Conservation (phyloP, 2,888 invertebrate genomes). For the Tinea semifulvella region DNA sequence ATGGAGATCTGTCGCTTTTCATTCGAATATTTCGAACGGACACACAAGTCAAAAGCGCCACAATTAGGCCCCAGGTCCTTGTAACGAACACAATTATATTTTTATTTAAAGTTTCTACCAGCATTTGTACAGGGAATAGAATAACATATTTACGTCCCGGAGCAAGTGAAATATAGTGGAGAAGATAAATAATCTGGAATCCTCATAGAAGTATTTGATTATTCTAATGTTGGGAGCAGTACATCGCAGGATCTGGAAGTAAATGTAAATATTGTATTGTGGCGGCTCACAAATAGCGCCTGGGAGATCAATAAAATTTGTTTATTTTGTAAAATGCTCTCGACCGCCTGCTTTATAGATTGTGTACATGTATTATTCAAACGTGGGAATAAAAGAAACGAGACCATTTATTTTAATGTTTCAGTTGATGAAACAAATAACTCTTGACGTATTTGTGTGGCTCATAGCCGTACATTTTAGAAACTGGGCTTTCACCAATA, state of each 20-base stretch:
- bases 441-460: conserved; percentile 25
- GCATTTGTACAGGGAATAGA: too few species aligned
- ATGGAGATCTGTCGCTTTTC: too few species aligned
- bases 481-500: too few species aligned
- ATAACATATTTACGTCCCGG: too few species aligned
- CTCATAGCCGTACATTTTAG: neutral
- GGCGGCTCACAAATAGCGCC: conserved; percentile 56
- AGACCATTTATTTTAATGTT: conserved; percentile 57
- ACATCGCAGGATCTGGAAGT: conserved; percentile 55
- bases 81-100: too few species aligned
- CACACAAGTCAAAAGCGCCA: too few species aligned
- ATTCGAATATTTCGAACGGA: too few species aligned
- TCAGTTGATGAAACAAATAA: conserved; percentile 46
- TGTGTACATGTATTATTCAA: conserved; percentile 63
- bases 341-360: conserved; percentile 60
- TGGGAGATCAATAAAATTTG: conserved; percentile 66
- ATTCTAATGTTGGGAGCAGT: conserved; percentile 47
- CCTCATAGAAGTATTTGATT: conserved; percentile 35
- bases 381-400: conserved; percentile 44
- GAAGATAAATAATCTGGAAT: conserved; percentile 3
- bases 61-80: too few species aligned
- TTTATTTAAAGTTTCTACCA: too few species aligned
- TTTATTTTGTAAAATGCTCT: conserved; percentile 64
- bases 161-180: neutral
- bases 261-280: conserved; percentile 66